A percentile compares a stretch with the other conserved stretches of the same genome.
Conservation (phyloP, 2,797 vertebrate genomes). For the Bovichtus variegatus region DNA sequence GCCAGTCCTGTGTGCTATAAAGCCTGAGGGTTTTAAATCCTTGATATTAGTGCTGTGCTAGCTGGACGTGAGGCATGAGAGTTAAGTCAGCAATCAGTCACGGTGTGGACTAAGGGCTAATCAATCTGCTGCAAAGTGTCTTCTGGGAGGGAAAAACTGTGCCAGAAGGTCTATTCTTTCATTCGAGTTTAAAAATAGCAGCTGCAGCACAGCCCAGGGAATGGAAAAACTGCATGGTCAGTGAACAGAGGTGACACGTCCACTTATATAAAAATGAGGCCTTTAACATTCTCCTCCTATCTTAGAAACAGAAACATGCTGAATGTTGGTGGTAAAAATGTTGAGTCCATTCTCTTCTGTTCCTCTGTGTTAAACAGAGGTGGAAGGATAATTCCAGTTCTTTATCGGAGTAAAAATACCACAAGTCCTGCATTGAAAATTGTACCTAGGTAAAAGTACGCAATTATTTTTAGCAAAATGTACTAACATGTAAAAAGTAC, state of each 20-base stretch:
- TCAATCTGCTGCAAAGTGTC: conserved; percentile 67
- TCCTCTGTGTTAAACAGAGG: background rate
- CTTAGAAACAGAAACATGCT: conserved; percentile 1
- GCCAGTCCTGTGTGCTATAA: background rate
- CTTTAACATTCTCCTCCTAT: conserved; percentile 19
- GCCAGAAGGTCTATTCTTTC: conserved; percentile 65
- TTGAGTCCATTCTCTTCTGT: background rate
- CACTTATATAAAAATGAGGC: conserved; percentile 28
- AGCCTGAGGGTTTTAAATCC: conserved; percentile 9
- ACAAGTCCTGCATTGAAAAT: background rate
- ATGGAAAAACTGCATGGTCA: conserved; percentile 58
- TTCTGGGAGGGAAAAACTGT: conserved; percentile 44
- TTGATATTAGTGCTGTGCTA: conserved; percentile 46
- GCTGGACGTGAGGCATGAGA: conserved; percentile 33
- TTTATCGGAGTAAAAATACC: background rate
- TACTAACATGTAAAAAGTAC: background rate
- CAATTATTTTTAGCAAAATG: background rate
- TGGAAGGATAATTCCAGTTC: background rate
- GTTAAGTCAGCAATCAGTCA: conserved; percentile 67
- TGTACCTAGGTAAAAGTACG: background rate
- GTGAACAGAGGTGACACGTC: conserved; percentile 48
- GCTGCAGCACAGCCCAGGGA: conserved; percentile 35
- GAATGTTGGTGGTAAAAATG: background rate
- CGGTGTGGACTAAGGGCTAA: conserved; percentile 44
- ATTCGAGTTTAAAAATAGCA: conserved; percentile 63